A percentile compares a stretch with the other conserved stretches of the same genome.
These are phyloP conservation scores for Chlorocebus sabaeus DNA, from an alignment of 2,113 vertebrate species.

Conservation along the genomic window DNA sequence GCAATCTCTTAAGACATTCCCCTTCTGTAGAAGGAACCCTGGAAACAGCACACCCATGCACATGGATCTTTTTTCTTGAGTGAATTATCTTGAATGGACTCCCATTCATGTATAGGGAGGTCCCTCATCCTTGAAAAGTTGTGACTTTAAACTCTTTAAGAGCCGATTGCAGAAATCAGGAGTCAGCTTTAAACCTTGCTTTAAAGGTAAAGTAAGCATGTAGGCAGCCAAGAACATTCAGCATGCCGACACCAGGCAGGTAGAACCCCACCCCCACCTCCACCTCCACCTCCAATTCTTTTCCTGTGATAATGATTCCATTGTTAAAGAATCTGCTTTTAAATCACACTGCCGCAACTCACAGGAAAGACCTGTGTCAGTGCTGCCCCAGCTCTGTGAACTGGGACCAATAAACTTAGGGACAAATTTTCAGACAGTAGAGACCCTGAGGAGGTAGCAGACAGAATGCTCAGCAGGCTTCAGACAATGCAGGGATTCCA, in stretches of 20 bases:
- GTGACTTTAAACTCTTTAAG: neutral
- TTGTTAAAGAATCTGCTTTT: slow-evolving; percentile 15
- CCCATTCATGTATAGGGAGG: neutral
- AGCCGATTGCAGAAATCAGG: neutral
- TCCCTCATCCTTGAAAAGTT: neutral
- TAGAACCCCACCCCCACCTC: neutral
- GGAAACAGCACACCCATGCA: neutral
- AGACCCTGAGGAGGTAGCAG: neutral
- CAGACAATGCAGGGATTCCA: neutral
- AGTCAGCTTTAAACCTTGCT: neutral
- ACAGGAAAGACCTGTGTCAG: neutral
- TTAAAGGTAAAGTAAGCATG: neutral
- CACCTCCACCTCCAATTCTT: neutral
- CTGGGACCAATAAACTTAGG: neutral
- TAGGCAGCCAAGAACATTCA: neutral
- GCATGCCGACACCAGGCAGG: neutral
- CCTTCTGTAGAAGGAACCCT: neutral
- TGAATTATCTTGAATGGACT: neutral
- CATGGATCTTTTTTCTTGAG: neutral
- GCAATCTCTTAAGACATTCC: neutral
- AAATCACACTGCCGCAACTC: neutral
- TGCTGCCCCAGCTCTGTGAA: neutral
- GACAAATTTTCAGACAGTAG: neutral
- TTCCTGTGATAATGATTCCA: neutral
- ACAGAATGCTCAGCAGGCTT: neutral